Conservation (phyloP, 1,140 invertebrate genomes). For the Himalopsyche phryganea region DNA sequence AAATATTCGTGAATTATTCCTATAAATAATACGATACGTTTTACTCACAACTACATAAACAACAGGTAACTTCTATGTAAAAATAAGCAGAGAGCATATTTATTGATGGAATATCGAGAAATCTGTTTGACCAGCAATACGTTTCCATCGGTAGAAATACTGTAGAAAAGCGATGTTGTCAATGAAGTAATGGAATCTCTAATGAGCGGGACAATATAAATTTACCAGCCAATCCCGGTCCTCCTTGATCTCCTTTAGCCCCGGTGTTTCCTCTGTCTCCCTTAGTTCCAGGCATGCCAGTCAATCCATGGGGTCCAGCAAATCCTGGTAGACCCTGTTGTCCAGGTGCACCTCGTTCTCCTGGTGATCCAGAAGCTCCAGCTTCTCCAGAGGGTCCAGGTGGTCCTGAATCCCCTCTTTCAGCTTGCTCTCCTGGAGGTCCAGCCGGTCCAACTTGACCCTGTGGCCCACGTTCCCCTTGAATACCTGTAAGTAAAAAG, state of each 20-base stretch:
- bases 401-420: constrained; percentile 69
- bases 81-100: no score
- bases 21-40: no score
- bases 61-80: no score
- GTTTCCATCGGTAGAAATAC: no score
- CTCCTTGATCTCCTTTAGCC: constrained; percentile 75
- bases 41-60: no score
- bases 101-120: no score
- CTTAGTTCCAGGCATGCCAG: constrained; percentile 61
- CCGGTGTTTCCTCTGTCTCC: constrained; percentile 67
- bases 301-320: constrained; percentile 59
- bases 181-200: no score
- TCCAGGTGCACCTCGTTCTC: constrained; percentile 62
- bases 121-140: no score
- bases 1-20: no score
- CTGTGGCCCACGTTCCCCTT: constrained; percentile 66
- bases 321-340: constrained; percentile 61
- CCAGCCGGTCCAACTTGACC: constrained; percentile 66
- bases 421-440: constrained; percentile 71
- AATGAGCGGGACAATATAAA: no score
- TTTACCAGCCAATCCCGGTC: constrained; percentile 57
- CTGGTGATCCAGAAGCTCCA: constrained; percentile 66
- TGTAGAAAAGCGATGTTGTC: no score
- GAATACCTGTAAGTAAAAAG: constrained; percentile 47
- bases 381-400: constrained; percentile 69